phyloP scores from a whole-genome alignment of 1,140 invertebrate species.

The Drosophila yakuba region DNA sequence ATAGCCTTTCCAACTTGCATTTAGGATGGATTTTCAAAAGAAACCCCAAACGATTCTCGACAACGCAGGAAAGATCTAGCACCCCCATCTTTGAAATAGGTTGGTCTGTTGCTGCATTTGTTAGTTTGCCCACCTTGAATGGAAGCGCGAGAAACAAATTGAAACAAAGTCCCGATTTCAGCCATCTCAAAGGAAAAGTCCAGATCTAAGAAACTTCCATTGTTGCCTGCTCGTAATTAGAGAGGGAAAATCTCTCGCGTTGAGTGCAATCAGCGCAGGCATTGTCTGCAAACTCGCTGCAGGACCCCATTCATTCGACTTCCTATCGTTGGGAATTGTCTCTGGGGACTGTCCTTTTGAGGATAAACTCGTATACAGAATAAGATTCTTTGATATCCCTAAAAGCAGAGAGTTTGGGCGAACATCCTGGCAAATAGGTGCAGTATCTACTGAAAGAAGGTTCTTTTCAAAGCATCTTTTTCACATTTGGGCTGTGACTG shows the following conservation, averaged over 20 bases:
- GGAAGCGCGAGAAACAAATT: background rate
- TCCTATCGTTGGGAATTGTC: slow-evolving; percentile 19
- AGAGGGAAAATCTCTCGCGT: slow-evolving; percentile 29
- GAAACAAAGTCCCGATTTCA: slow-evolving; percentile 24
- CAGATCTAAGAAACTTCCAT: slow-evolving; percentile 19
- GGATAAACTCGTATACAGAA: background rate
- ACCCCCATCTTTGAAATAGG: no score
- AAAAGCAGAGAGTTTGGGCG: no score
- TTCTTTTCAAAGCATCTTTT: background rate
- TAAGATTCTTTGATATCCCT: no score
- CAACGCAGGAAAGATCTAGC: no score
- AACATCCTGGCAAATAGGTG: no score
- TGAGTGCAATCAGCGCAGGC: slow-evolving; percentile 35
- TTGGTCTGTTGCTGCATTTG: no score
- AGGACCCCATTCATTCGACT: background rate
- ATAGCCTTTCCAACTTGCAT: no score
- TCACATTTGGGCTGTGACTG: no score
- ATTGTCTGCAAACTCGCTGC: slow-evolving; percentile 20
- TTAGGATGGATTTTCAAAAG: no score
- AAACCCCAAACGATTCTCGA: no score
- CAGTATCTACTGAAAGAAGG: no score
- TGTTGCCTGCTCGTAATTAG: slow-evolving; percentile 36
- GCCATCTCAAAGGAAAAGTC: slow-evolving; percentile 8
- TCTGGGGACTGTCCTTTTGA: slow-evolving; percentile 22
- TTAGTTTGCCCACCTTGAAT: slow-evolving; percentile 23